Base-by-base conservation (phyloP, 53 echinoderm and acorn worm species). In the Zoroaster sp. region DNA sequence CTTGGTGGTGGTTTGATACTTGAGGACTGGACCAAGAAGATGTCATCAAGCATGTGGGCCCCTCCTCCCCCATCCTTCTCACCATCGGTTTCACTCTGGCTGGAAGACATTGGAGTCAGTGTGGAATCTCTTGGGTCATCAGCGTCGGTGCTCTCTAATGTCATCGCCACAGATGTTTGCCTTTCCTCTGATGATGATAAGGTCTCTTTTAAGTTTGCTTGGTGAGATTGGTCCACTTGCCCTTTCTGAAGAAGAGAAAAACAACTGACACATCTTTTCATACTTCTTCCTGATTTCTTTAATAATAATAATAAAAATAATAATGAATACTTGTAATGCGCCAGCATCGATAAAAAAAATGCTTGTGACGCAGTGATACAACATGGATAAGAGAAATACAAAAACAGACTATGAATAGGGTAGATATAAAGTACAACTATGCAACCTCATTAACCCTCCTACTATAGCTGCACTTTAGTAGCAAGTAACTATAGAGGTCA, bases 1-100 rank as follows among this genome's bases (percentile, higher is more conserved):
- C 51, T 35, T 46, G 85, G 71, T 0, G 85, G 85, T 23, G 85
- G 71, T 37, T 69, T 85, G 14, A 85, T 34, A 3, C 3, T 69
- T 35, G 69, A 40, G 2, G 85, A 47, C 11, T 33, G 17, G 20
- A 21, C 23, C 35, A 42, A 32, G 38, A 85, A 85, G 18, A 49
- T 69, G 49, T 85, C 70, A 33, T 85, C 71, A n/a, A 85, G 33
- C 12, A 70, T 13, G 0, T 47, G 30, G 8, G 66, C 69, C 70
- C 7, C 40, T 36, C 59, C 54, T 63, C 23, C 38, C 13, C n/a
- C 38, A 51, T 9, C 18, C 23, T 11, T 40, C 13, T 10, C 32
- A n/a, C n/a, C n/a, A 21, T 14, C 38, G 13, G 20, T 66, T 21
- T 41, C 66, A 66, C 25, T 42, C 0, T 20, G 18, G 54, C 54